Percentiles rank a stretch among this genome's conserved stretches.
Evolutionary conservation across 2,888 invertebrate species (phyloP).

Genomic region (Callosobruchus maculatus): DNA sequence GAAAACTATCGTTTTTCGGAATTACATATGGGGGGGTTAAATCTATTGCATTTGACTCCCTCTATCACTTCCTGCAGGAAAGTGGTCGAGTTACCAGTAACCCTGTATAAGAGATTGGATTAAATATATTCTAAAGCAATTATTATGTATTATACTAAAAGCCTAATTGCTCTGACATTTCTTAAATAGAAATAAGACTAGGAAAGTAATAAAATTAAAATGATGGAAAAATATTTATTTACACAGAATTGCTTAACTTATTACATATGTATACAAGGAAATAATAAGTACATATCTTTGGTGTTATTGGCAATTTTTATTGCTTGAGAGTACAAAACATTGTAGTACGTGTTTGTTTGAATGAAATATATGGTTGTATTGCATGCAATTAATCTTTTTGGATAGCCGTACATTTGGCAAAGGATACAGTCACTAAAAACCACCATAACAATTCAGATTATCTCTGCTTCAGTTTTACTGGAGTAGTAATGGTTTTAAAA

Average conservation of each 20-base stretch:
- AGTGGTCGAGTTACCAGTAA: too few species aligned
- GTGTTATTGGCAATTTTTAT: constrained; percentile 39
- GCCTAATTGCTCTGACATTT: too few species aligned
- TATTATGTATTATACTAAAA: too few species aligned
- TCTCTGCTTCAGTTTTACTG: background rate
- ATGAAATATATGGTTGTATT: background rate
- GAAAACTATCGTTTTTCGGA: too few species aligned
- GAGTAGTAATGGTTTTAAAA: background rate
- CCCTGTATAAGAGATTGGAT: too few species aligned
- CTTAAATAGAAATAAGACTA: too few species aligned
- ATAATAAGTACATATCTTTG: constrained; percentile 34
- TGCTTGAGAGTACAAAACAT: constrained; percentile 8
- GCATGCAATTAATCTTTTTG: background rate
- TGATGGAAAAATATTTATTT: background rate
- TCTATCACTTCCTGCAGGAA: too few species aligned
- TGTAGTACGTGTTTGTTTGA: too few species aligned
- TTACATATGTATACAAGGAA: constrained; percentile 3
- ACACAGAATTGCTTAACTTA: background rate
- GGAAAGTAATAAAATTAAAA: too few species aligned
- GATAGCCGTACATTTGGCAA: background rate
- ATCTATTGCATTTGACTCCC: too few species aligned
- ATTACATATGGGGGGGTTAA: too few species aligned
- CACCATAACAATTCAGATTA: background rate
- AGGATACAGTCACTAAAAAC: background rate
- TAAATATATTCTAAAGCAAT: too few species aligned